Conservation (phyloP, 1,140 invertebrate species). For the Uloborus diversus region DNA sequence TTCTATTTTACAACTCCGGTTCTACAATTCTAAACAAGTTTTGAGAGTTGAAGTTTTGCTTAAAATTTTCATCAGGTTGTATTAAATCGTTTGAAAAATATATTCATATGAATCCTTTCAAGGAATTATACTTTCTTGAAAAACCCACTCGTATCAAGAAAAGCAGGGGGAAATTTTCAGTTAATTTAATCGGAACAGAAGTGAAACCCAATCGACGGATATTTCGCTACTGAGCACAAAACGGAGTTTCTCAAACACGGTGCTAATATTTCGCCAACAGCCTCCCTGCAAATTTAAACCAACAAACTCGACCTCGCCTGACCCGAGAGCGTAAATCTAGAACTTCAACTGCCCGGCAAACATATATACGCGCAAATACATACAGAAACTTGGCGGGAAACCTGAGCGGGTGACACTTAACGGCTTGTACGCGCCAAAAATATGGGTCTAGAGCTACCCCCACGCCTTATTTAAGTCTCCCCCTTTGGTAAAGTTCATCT, state of each 20-base stretch:
- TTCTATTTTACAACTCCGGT: no score
- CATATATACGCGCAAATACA: constrained; percentile 22
- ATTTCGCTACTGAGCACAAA: not conserved
- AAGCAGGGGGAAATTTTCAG: no score
- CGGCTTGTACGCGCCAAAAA: constrained; percentile 50
- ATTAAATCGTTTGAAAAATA: no score
- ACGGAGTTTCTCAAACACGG: not conserved
- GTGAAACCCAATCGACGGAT: no score
- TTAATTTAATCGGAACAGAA: no score
- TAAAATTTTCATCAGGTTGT: no score
- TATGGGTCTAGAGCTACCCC: constrained; percentile 18
- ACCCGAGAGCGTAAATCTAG: constrained; percentile 32
- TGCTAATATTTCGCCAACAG: no score
- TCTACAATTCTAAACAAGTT: no score
- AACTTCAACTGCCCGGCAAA: constrained; percentile 17
- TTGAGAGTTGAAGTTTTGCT: no score
- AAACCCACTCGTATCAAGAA: no score
- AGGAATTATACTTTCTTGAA: no score
- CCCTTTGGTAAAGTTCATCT: not conserved
- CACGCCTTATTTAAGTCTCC: not conserved
- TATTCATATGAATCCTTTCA: no score
- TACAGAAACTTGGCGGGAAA: constrained; percentile 16
- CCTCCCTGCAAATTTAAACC: constrained; percentile 4
- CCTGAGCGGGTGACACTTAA: constrained; percentile 31
- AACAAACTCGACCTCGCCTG: not conserved